These are phyloP conservation scores for Panurus biarmicus DNA, from an alignment of 2,113 vertebrate species.

Conservation along the genomic window DNA sequence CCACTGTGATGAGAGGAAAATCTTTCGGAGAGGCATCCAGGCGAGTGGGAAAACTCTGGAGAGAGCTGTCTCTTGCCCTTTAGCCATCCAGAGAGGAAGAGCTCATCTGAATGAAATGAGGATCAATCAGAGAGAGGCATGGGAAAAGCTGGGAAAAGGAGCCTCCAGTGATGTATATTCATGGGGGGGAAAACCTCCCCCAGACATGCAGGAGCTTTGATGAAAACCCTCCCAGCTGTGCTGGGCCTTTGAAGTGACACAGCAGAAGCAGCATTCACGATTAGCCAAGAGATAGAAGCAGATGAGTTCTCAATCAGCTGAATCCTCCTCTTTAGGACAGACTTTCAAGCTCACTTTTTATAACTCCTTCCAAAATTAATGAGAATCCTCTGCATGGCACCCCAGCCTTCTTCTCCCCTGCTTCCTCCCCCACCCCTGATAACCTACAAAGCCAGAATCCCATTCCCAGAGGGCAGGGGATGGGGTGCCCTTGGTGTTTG, in stretches of 20 bases:
- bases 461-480: background rate
- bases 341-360: slow-evolving; percentile 50
- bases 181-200: slow-evolving; percentile 59
- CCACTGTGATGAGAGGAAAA: slow-evolving; percentile 49
- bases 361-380: slow-evolving; percentile 49
- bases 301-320: slow-evolving; percentile 54
- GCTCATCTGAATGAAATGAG: slow-evolving; percentile 63
- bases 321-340: slow-evolving; percentile 28
- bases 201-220: slow-evolving; percentile 64
- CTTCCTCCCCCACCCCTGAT: background rate
- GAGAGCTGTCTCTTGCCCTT: slow-evolving; percentile 60
- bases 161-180: slow-evolving; percentile 68
- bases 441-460: background rate
- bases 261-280: slow-evolving; percentile 29
- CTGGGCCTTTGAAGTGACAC: slow-evolving; percentile 61
- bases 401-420: background rate
- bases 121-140: slow-evolving; percentile 57
- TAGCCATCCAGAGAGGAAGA: slow-evolving; percentile 60
- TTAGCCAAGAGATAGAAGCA: slow-evolving; percentile 52
- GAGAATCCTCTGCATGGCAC: background rate
- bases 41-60: slow-evolving; percentile 60
- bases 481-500: background rate
- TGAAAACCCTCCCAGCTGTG: slow-evolving; percentile 64
- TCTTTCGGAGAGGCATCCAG: slow-evolving; percentile 36
- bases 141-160: slow-evolving; percentile 59